Conservation (phyloP, 1,140 invertebrate species). For the Acarapis woodi region DNA sequence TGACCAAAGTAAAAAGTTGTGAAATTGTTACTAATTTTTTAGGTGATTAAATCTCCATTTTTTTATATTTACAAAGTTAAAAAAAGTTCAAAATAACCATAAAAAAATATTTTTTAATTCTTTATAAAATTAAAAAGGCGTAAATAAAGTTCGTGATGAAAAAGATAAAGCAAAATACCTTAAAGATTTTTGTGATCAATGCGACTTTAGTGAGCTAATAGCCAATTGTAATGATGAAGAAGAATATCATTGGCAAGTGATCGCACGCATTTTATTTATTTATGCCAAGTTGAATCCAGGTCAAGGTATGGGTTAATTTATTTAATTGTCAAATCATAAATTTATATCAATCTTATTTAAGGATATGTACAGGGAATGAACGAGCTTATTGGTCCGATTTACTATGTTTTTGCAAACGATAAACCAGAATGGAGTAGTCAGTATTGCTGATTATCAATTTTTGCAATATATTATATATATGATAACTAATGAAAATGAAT, state of each 20-base stretch:
- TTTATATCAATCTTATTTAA: too few relatives aligned
- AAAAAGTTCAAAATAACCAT: too few relatives aligned
- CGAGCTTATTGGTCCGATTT: slow-evolving; percentile 93
- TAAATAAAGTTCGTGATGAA: too few relatives aligned
- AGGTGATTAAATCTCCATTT: too few relatives aligned
- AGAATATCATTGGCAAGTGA: slow-evolving; percentile 39
- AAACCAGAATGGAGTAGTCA: slow-evolving; percentile 28
- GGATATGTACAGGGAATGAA: slow-evolving; percentile 78
- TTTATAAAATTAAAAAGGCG: too few relatives aligned
- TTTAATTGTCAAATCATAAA: background rate
- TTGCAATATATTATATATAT: background rate
- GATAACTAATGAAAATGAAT: background rate
- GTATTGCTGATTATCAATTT: slow-evolving; percentile 1
- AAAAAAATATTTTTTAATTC: too few relatives aligned
- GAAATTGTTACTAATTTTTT: too few relatives aligned
- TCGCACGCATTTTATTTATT: slow-evolving; percentile 80
- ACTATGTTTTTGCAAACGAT: slow-evolving; percentile 82
- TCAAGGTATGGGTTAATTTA: slow-evolving; percentile 43
- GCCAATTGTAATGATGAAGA: background rate
- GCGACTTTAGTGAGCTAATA: background rate
- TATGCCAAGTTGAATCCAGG: slow-evolving; percentile 95
- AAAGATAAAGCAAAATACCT: too few relatives aligned
- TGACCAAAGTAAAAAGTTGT: slow-evolving; percentile 2
- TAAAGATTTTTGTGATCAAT: too few relatives aligned
- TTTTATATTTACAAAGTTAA: too few relatives aligned